A percentile compares a stretch with the other conserved stretches of the same genome.
Evolutionary conservation across 1,140 invertebrate species (phyloP).

Genomic region (Trachymyrmex septentrionalis): DNA sequence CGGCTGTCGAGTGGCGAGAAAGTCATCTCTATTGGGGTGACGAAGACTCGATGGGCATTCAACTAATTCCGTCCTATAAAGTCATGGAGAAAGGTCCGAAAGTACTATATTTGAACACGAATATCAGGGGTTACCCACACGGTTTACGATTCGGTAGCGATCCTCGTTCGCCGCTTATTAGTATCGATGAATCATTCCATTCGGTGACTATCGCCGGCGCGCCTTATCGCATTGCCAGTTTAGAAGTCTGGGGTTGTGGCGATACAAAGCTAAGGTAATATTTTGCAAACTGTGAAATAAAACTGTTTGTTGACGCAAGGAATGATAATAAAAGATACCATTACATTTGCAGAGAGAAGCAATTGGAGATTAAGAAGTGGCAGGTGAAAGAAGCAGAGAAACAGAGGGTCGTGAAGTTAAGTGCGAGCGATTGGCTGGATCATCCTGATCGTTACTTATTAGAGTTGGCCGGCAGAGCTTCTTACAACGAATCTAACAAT

Average conservation of each 20-base stretch:
- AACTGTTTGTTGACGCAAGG: not conserved
- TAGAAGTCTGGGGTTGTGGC: conserved; percentile 95
- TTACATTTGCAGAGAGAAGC: conserved; percentile 88
- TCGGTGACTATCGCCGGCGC: conserved; percentile 85
- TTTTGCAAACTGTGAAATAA: not conserved
- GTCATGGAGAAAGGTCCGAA: conserved; percentile 91
- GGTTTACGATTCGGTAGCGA: conserved; percentile 94
- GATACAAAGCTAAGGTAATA: conserved; percentile 88
- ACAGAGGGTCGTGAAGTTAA: conserved; percentile 93
- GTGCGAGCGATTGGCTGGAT: conserved; percentile 95
- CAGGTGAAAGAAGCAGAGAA: conserved; percentile 95
- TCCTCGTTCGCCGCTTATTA: conserved; percentile 91
- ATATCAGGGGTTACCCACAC: conserved; percentile 93
- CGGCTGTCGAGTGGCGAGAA: conserved; percentile 94
- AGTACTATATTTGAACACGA: conserved; percentile 94
- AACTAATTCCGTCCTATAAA: conserved; percentile 92
- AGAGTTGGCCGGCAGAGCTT: conserved; percentile 93
- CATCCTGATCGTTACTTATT: conserved; percentile 96
- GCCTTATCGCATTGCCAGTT: conserved; percentile 86
- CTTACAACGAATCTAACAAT: conserved; percentile 87
- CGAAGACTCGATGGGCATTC: conserved; percentile 92
- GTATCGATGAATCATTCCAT: conserved; percentile 87
- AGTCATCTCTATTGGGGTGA: conserved; percentile 94
- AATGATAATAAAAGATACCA: not conserved
- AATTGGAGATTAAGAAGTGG: conserved; percentile 96